Evolutionary conservation across 2,888 invertebrate genomes (phyloP), one percentile per base, ranked within the genome.

Genomic region (Drosophila subquinaria): DNA sequence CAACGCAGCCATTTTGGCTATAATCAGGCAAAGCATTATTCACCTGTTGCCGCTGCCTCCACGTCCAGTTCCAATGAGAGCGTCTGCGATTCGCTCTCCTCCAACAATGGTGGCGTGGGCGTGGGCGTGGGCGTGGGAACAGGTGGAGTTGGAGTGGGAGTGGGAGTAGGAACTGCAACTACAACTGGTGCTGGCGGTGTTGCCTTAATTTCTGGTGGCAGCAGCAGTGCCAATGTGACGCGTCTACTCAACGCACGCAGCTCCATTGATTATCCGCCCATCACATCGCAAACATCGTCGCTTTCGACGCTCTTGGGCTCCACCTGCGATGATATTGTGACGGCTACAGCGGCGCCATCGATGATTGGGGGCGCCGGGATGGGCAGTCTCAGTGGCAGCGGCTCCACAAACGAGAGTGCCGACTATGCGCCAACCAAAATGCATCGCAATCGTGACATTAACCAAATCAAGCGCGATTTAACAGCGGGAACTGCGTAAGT

Each of bases 11-110:
- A 90, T 67, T 82, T 90, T 69, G 84, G 83, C 51, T 93, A 92
- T 69, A 90, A 90, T 20, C 92, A 91, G 73, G 79, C 85, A 2
- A 92, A 92, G 61, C 92, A 92, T 20, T 92, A 92, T 76, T 88
- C 91, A 0, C 88, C 92, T 11, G 88, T 90, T 33, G 91, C 92
- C 53, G 92, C 93, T 33, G 91, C 91, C 23, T 94, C 94, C 70
- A 96, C 96, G 17, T 96, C 97, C 93, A 97, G 97, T 93, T 97
- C 97, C 20, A 96, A 96, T 84, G 97, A 97, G 93, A 97, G 97
- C 0, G 95, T 97, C 52, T 96, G 96, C 75, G 96, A 96, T 66
- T 93, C 94, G 84, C 94, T 95, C 23, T 94, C 94, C 82, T 95
- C 95, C 35, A 93, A 93, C 82, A 94, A 95, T 90, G 93, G 95